A percentile compares a stretch with the other conserved stretches of the same genome.
Conservation (phyloP, 2,888 invertebrate species). For the Archaeoteleia sp. region DNA sequence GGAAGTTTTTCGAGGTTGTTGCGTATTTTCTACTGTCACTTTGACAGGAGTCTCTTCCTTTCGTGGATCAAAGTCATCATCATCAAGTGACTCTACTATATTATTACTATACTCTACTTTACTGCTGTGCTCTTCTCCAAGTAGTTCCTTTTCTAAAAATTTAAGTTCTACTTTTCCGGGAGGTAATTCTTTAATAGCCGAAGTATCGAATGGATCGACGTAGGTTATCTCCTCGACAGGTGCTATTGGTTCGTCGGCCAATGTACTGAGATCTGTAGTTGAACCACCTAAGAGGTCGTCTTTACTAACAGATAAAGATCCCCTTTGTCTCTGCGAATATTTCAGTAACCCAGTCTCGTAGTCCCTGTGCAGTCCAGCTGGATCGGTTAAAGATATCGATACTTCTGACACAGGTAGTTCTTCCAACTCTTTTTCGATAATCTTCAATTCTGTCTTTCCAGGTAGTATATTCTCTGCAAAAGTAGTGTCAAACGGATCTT, state of each 20-base stretch:
- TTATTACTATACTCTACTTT: too few species aligned
- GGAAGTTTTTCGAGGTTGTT: conserved; percentile 76
- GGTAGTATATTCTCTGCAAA: conserved; percentile 87
- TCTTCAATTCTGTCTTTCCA: conserved; percentile 78
- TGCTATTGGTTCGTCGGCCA: conserved; percentile 82
- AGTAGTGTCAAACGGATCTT: conserved; percentile 90
- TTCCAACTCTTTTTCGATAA: conserved; percentile 79
- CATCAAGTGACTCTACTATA: conserved; percentile 78
- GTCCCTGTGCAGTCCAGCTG: conserved; percentile 76
- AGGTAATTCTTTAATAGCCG: conserved; percentile 82
- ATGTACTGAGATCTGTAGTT: conserved; percentile 83
- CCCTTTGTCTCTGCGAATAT: conserved; percentile 32
- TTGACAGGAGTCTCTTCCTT: conserved; percentile 75
- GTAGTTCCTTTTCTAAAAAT: conserved; percentile 85
- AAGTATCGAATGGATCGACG: conserved; percentile 92
- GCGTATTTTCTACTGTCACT: conserved; percentile 18
- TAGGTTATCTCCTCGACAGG: conserved; percentile 80
- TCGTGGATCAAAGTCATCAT: conserved; percentile 90
- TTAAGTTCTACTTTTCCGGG: conserved; percentile 88
- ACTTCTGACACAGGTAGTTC: conserved; percentile 76
- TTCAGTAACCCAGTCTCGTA: conserved; percentile 69
- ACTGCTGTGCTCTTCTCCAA: too few species aligned
- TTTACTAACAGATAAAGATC: conserved; percentile 63
- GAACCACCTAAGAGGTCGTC: conserved; percentile 86
- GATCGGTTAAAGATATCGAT: conserved; percentile 81